Percentiles rank a stretch among this genome's conserved stretches.
phyloP scores from a whole-genome alignment of 2,113 vertebrate species.

The Raphicerus campestris region DNA sequence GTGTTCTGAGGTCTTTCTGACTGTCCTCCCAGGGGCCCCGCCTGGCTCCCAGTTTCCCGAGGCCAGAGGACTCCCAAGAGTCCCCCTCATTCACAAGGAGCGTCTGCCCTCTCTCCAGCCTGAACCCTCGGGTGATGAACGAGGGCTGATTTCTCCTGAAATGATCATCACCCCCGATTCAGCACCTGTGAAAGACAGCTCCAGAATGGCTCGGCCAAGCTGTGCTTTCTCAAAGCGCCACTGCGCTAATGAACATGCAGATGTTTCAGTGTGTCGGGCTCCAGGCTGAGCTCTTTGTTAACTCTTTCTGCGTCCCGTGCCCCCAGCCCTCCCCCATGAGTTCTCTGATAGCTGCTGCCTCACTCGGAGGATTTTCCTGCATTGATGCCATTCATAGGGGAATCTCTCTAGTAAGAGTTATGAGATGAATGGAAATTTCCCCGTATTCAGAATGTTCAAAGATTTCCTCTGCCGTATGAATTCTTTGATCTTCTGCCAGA shows the following conservation, averaged over 20 bases:
- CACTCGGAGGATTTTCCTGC: background rate
- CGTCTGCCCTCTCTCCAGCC: background rate
- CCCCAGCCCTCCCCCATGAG: background rate
- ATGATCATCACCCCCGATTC: background rate
- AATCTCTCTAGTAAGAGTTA: slow-evolving; percentile 1
- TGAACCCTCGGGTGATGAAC: background rate
- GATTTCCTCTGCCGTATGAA: background rate
- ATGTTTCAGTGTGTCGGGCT: background rate
- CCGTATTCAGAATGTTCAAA: slow-evolving; percentile 34
- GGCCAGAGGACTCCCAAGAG: background rate
- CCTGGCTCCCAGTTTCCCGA: background rate
- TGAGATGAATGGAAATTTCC: slow-evolving; percentile 45
- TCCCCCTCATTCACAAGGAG: background rate
- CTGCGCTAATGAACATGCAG: background rate
- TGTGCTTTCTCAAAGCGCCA: background rate
- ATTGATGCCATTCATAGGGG: background rate
- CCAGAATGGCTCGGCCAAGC: background rate
- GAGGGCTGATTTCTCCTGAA: slow-evolving; percentile 38
- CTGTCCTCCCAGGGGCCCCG: background rate
- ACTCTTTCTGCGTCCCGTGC: background rate
- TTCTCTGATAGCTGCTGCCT: background rate
- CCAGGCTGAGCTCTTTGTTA: background rate
- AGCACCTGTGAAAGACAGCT: background rate
- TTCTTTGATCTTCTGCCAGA: background rate
- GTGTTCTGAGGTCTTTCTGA: background rate